Conservation (phyloP, 35 echinoderm and acorn worm species). For the Patiria miniata region DNA sequence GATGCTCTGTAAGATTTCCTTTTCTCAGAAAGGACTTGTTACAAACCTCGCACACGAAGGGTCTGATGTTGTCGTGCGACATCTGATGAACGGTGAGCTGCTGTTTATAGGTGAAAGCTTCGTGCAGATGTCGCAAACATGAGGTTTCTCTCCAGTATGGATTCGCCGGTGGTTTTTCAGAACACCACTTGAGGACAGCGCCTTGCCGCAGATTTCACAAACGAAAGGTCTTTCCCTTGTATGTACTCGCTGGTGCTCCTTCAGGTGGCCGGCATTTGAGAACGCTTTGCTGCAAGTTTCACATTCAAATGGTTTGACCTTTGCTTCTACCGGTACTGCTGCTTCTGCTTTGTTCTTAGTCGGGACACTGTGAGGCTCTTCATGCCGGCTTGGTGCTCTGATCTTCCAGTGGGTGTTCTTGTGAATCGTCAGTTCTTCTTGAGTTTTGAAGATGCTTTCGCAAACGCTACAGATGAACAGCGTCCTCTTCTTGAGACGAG, state of each 20-base stretch:
- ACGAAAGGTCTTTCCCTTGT: slow-evolving; percentile 68
- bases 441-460: background rate
- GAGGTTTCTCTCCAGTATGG: slow-evolving; percentile 65
- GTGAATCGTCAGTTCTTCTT: background rate
- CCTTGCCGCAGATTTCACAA: slow-evolving; percentile 57
- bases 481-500: background rate
- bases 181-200: slow-evolving; percentile 45
- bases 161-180: slow-evolving; percentile 52
- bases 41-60: slow-evolving; percentile 17
- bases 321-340: background rate
- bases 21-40: background rate
- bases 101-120: slow-evolving; percentile 15
- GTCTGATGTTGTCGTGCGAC: slow-evolving; percentile 24
- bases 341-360: slow-evolving; percentile 3
- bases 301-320: slow-evolving; percentile 14
- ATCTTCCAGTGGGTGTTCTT: slow-evolving; percentile 32
- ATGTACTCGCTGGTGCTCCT: slow-evolving; percentile 56
- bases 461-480: slow-evolving; percentile 16
- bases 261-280: background rate
- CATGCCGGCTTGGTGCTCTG: slow-evolving; percentile 24
- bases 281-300: background rate
- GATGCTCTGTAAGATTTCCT: background rate
- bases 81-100: background rate
- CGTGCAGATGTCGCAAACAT: slow-evolving; percentile 56
- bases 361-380: slow-evolving; percentile 24